Base-by-base conservation (phyloP, 1,140 invertebrate genomes). In the Wasmannia auropunctata region DNA sequence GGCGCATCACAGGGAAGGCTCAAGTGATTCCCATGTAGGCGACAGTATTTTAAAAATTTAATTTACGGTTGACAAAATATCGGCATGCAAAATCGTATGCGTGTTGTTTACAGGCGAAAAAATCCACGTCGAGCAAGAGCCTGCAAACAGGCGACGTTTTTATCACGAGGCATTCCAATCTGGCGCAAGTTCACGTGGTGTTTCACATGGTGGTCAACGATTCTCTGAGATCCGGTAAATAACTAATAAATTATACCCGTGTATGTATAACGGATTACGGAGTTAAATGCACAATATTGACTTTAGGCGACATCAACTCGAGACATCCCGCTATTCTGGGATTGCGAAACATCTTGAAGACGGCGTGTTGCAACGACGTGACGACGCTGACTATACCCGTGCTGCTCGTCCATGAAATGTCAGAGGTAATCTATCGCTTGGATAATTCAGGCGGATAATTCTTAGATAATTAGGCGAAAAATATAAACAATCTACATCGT, bases 311-410 rank as follows among this genome's bases (percentile, higher is more conserved):
- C 92, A 98, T 99, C 40, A 99, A 98, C 89, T 99, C 99, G 1
- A 96, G 99, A 22, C 98, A 99, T 96, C 98, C 98, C 14, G 98
- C 97, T n/a, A 99, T 99, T 86, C 96, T 99, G 63, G 99, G 98
- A 5, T 95, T 99, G 46, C 96, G 99, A 72, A 99, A 99, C 95
- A 98, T 99, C 88, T 95, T 99, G 79, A 99, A 99, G 95, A 97
- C 98, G 62, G 98, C 98, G 11, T 99, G 98, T 95, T 96, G 97
- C 80, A 97, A 99, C 95, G 98, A 99, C 95, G 97, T 99, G 72
- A 98, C 98, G 8, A 99, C 98, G 10, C 95, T 99, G 34, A 99
- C 98, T 7, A 97, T 99, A 89, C 99, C 99, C 60, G 96, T 99
- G 28, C 95, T 99, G 25, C 95, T 99, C 49, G 96, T 97, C 3